Conservation (phyloP, 1,140 invertebrate species). For the Zaprionus taronus region DNA sequence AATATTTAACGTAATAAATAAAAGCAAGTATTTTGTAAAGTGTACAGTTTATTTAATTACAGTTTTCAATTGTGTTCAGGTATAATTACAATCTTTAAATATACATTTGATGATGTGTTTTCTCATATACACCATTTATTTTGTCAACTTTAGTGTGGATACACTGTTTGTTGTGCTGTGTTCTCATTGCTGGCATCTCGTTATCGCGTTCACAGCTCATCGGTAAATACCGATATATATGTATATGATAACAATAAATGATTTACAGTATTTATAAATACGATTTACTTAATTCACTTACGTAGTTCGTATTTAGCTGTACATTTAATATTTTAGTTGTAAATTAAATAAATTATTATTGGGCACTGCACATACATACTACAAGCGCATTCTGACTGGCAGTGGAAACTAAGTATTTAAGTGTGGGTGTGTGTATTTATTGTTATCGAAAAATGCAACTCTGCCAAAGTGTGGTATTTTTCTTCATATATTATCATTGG, state of each 20-base stretch:
- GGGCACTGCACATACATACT: neutral
- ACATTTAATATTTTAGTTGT: neutral
- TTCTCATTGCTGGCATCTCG: neutral
- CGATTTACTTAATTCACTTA: neutral
- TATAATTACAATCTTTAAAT: neutral
- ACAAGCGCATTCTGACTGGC: neutral
- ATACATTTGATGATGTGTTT: constrained; percentile 1
- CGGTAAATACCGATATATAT: constrained; percentile 10
- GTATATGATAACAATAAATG: neutral
- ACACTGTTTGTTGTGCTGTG: constrained; percentile 24
- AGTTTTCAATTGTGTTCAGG: neutral
- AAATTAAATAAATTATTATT: neutral
- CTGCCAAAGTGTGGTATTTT: constrained; percentile 57
- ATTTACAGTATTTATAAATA: neutral
- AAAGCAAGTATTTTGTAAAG: neutral
- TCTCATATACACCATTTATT: neutral
- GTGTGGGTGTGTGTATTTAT: constrained; percentile 56
- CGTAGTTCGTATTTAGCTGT: neutral
- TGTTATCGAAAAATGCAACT: constrained; percentile 61
- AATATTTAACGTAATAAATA: neutral
- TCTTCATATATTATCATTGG: constrained; percentile 63
- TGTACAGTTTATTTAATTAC: neutral
- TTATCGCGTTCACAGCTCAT: constrained; percentile 5
- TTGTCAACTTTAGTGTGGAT: neutral
- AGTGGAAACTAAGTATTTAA: constrained; percentile 31